Conservation (phyloP, 2,797 vertebrate species). For the Melopsittacus undulatus region DNA sequence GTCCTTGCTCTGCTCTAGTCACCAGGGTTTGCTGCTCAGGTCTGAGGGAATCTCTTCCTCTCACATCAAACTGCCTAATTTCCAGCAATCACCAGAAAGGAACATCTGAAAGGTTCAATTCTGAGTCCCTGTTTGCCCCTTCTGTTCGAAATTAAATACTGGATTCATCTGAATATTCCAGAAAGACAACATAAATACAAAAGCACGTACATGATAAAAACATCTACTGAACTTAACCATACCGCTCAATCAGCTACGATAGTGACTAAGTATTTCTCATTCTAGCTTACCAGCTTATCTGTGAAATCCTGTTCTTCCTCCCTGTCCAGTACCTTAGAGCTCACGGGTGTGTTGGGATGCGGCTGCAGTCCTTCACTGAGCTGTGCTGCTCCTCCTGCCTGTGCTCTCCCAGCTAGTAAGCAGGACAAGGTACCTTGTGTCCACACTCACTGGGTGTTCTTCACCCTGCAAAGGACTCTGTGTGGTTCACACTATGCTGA, state of each 20-base stretch:
- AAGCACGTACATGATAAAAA: conserved; percentile 54
- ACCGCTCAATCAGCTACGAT: not conserved
- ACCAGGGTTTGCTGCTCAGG: not conserved
- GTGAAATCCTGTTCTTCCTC: not conserved
- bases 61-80: not conserved
- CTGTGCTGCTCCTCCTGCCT: not conserved
- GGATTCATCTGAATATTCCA: conserved; percentile 34
- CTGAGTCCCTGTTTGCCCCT: not conserved
- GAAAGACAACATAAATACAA: conserved; percentile 73
- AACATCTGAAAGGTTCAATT: not conserved
- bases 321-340: not conserved
- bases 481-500: not conserved
- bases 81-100: not conserved
- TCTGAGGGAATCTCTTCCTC: not conserved
- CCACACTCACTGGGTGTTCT: not conserved
- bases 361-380: not conserved
- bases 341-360: rapidly evolving
- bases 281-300: conserved; percentile 20
- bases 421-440: not conserved
- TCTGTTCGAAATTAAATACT: conserved; percentile 68
- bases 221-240: conserved; percentile 24
- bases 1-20: rapidly evolving
- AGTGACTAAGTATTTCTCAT: conserved; percentile 4
- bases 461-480: not conserved
- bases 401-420: not conserved